Evolutionary conservation across 2,797 vertebrate genomes (phyloP), one percentile per base, ranked within the genome.

Genomic region (Chaenodraco wilsoni): DNA sequence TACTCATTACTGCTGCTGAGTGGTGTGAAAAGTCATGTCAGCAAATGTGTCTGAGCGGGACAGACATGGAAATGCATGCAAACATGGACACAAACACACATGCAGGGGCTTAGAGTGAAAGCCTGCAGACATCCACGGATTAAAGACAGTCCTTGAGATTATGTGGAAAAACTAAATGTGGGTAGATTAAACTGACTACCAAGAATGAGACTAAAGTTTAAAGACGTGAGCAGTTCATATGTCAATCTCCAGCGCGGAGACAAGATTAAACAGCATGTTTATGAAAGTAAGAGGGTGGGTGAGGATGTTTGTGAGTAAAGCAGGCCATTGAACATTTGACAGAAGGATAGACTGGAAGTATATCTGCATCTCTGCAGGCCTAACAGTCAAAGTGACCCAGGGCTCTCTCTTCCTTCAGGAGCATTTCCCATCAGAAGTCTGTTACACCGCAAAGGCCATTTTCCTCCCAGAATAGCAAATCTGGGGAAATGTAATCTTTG

Each of bases 391-490:
- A 60, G 49, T 88, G 89, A 91, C 89, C 90, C 78, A 63, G n/a
- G 45, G 63, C 72, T 74, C 43, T 49, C 59, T 55, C 50, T 76
- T 65, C 67, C 71, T 81, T 77, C 54, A 80, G 65, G 70, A 84
- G 69, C 76, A 45, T 82, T 85, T 90, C 84, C 90, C 83, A 78
- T 85, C 82, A 84, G 76, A 85, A 73, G 88, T 50, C 81, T 54
- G 75, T 87, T 76, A 81, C 78, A 81, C 84, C 70, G 48, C 87
- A 88, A 69, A 83, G 79, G 79, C 82, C 52, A 75, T 91, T 90
- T 89, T 80, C 78, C 87, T 88, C 83, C 89, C 82, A 84, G 77
- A 92, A 90, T 82, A 92, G 90, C 81, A 81, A 79, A 84, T 86
- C 69, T 79, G 63, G 59, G 81, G 87, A 89, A 92, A 89, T 81